Percentiles rank a stretch among this genome's conserved stretches.
Conservation (phyloP, 2,797 vertebrate genomes). For the Parambassis ranga region DNA sequence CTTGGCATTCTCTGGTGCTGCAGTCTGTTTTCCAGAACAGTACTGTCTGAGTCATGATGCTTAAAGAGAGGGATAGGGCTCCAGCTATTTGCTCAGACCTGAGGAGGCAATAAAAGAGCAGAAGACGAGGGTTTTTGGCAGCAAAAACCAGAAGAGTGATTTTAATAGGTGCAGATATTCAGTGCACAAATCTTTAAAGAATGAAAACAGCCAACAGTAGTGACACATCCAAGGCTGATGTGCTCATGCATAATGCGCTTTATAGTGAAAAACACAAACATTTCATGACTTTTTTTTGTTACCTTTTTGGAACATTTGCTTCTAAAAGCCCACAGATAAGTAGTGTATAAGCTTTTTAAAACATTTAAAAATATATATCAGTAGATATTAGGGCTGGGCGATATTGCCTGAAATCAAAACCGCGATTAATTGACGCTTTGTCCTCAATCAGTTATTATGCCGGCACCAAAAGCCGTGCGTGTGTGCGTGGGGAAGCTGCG, state of each 20-base stretch:
- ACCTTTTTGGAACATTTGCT: too few relatives aligned
- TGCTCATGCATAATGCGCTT: background rate
- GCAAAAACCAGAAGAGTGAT: constrained; percentile 34
- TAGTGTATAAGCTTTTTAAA: too few relatives aligned
- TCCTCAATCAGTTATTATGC: too few relatives aligned
- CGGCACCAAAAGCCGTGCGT: too few relatives aligned
- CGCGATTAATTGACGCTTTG: too few relatives aligned
- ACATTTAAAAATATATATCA: too few relatives aligned
- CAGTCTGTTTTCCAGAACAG: background rate
- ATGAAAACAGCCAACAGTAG: constrained; percentile 22
- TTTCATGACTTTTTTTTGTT: too few relatives aligned
- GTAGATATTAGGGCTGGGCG: too few relatives aligned
- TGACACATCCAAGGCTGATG: constrained; percentile 5
- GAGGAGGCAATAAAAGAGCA: constrained; percentile 29
- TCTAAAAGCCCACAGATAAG: too few relatives aligned
- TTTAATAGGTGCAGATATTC: constrained; percentile 37
- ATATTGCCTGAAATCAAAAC: too few relatives aligned
- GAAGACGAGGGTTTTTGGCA: constrained; percentile 42
- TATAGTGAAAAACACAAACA: background rate
- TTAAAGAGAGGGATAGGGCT: constrained; percentile 13
- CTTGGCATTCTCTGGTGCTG: background rate
- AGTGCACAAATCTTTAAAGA: constrained; percentile 44
- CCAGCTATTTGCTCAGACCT: constrained; percentile 21
- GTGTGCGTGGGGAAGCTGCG: too few relatives aligned
- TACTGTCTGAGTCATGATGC: background rate